These are phyloP conservation scores for Lagocephalus sceleratus DNA, from an alignment of 2,797 vertebrate genomes.

Conservation along the genomic window DNA sequence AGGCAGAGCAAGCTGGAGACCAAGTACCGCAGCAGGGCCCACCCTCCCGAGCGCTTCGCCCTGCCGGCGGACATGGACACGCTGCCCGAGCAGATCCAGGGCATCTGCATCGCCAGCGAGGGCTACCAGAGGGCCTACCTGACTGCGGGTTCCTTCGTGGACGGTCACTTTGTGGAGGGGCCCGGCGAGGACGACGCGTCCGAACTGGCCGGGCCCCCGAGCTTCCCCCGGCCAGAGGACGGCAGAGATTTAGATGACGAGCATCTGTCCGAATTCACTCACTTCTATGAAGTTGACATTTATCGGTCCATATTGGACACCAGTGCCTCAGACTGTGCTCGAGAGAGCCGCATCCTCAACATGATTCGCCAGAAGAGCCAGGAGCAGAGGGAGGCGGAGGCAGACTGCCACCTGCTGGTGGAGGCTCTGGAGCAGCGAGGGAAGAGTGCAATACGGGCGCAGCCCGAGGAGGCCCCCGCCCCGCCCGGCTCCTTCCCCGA, in stretches of 20 bases:
- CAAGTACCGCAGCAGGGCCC: slow-evolving; percentile 87
- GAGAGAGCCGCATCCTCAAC: slow-evolving; percentile 99
- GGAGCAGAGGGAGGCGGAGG: slow-evolving; percentile 91
- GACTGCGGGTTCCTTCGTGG: slow-evolving; percentile 94
- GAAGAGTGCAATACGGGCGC: slow-evolving; percentile 99
- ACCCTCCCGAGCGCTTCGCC: slow-evolving; percentile 70
- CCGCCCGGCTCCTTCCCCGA: slow-evolving; percentile 89
- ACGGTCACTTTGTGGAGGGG: slow-evolving; percentile 97
- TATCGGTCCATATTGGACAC: slow-evolving; percentile 99
- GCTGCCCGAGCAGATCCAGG: slow-evolving; percentile 87
- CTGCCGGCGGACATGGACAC: slow-evolving; percentile 79
- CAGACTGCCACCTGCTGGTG: slow-evolving; percentile 97
- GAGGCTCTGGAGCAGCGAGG: slow-evolving; percentile 94
- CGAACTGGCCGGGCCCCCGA: slow-evolving; percentile 88
- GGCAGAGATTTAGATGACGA: slow-evolving; percentile 93
- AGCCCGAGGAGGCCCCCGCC: slow-evolving; percentile 85
- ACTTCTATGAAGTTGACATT: slow-evolving; percentile 99
- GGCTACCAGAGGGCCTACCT: slow-evolving; percentile 91
- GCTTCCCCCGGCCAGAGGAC: slow-evolving; percentile 94
- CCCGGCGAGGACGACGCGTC: slow-evolving; percentile 87
- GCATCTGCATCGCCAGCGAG: slow-evolving; percentile 88
- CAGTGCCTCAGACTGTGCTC: slow-evolving; percentile 98
- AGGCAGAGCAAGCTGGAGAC: slow-evolving; percentile 97
- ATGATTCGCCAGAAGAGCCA: slow-evolving; percentile 98
- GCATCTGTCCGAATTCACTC: slow-evolving; percentile 97